Base-by-base conservation (phyloP, 2,888 invertebrate genomes). In the Molorchus minor region DNA sequence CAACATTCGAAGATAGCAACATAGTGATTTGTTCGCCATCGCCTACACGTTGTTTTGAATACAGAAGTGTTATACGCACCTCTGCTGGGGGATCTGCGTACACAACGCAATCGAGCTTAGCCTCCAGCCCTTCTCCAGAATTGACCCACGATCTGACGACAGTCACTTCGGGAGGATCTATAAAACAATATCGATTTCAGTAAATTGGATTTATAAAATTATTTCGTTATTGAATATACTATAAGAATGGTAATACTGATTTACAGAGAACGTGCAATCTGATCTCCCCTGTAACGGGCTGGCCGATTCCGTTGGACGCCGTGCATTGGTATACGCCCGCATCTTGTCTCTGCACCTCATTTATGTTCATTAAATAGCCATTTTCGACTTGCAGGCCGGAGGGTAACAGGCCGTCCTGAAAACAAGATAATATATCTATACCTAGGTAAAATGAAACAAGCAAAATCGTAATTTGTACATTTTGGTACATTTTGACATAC, bases 121-220 rank as follows among this genome's bases (percentile, higher is more conserved):
- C 84, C 72, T 87, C 86, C 67, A 86, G 82, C 40, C 86, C 86
- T 77, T 87, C 87, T 1, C 85, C 84, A 10, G 86, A 84, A 75
- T 87, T 87, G 16, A 86, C 84, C 86, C 87, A 87, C 7, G 84
- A 83, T 65, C 84, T 81, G 64, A 86, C 81, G 15, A 86, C 86
- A 46, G 83, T 85, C 59, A 87, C 86, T 81, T 87, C 87, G 3
- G 87, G 87, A 3, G 87, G 86, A 78, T 86, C 87, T 87, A 44
- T 41, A 63, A 56, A 29, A 35, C 4, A 20, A 16, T 33, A 17
- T 12, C 16, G 25, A 35, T n/a, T n/a, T 15, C 35, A 17, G 38
- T 21, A n/a, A n/a, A n/a, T n/a, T n/a, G n/a, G n/a, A n/a, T n/a
- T n/a, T n/a, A n/a, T n/a, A n/a, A n/a, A n/a, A n/a, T n/a, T n/a